These are phyloP conservation scores for Latrodectus hesperus DNA, from an alignment of 2,888 invertebrate genomes.

Conservation along the genomic window DNA sequence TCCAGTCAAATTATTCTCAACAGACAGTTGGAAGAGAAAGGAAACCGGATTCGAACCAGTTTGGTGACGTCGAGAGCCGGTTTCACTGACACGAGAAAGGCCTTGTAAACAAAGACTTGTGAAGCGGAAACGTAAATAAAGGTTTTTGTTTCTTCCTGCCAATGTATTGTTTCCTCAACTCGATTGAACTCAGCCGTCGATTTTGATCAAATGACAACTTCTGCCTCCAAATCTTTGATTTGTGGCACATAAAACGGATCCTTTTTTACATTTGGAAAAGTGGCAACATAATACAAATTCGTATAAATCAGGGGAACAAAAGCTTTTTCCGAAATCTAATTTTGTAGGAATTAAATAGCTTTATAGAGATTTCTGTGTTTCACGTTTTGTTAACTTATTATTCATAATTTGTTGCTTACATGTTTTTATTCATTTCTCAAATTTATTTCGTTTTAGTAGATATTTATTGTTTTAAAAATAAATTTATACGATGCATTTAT, in stretches of 20 bases:
- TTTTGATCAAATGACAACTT: background rate
- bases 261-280: no score
- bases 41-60: slow-evolving; percentile 66
- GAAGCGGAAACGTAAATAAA: slow-evolving; percentile 68
- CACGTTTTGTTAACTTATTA: no score
- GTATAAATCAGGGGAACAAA: no score
- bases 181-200: slow-evolving; percentile 37
- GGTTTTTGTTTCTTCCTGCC: slow-evolving; percentile 54
- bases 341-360: no score
- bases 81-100: slow-evolving; percentile 46
- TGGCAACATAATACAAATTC: no score
- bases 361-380: no score
- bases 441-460: no score
- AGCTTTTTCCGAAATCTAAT: no score
- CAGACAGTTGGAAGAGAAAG: slow-evolving; percentile 34
- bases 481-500: no score
- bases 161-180: slow-evolving; percentile 41
- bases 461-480: no score
- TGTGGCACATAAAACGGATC: background rate
- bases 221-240: background rate
- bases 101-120: slow-evolving; percentile 67
- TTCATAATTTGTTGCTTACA: no score
- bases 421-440: no score
- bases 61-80: slow-evolving; percentile 63
- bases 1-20: slow-evolving; percentile 33